A percentile compares a stretch with the other conserved stretches of the same genome.
These are phyloP conservation scores for Agriopis leucophaearia DNA, from an alignment of 2,888 invertebrate species.

Conservation along the genomic window DNA sequence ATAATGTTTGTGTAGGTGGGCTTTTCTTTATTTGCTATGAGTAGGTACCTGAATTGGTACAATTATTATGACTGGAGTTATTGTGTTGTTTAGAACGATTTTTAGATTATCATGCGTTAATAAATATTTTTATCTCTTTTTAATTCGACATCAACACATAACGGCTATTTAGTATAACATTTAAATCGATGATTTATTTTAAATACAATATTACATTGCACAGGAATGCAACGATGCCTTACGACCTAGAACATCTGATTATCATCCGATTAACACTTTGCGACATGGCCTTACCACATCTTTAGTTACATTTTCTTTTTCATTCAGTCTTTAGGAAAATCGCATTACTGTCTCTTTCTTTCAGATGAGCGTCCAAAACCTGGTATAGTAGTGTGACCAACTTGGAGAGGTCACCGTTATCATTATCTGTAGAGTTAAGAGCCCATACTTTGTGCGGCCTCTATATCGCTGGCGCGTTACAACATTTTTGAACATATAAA, in stretches of 20 bases:
- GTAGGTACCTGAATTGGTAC: too few relatives aligned
- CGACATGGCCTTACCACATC: slow-evolving; percentile 23
- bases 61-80: too few relatives aligned
- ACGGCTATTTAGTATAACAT: background rate
- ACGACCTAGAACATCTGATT: slow-evolving; percentile 52
- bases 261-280: slow-evolving; percentile 54
- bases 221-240: background rate
- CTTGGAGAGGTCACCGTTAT: background rate
- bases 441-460: too few relatives aligned
- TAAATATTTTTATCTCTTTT: background rate
- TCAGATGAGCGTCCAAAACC: background rate
- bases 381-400: background rate
- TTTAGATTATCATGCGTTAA: background rate
- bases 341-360: background rate
- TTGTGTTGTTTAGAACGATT: background rate
- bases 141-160: background rate
- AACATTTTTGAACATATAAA: too few relatives aligned
- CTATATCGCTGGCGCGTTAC: too few relatives aligned
- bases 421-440: background rate
- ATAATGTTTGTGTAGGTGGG: background rate
- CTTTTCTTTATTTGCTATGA: background rate
- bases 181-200: too few relatives aligned
- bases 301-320: background rate
- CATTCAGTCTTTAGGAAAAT: background rate
- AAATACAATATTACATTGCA: background rate